Percentiles rank a stretch among this genome's conserved stretches.
These are phyloP conservation scores for Bos javanicus DNA, from an alignment of 2,113 vertebrate genomes.

Conservation along the genomic window DNA sequence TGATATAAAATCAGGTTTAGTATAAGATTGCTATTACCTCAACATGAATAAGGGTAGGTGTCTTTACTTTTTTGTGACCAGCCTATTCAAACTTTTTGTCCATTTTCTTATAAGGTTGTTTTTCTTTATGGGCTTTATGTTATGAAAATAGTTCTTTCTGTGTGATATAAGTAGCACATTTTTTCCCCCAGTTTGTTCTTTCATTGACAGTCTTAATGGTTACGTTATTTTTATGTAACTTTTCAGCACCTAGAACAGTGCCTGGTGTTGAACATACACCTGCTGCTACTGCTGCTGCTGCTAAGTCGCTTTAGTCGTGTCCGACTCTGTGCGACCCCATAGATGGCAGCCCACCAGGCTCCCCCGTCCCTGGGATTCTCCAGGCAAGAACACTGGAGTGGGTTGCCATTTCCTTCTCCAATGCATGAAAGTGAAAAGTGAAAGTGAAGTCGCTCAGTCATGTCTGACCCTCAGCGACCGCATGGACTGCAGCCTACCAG, in stretches of 20 bases:
- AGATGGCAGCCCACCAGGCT: too few relatives aligned
- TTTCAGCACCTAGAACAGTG: background rate
- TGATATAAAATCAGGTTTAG: background rate
- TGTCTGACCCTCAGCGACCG: too few relatives aligned
- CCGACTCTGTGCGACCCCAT: too few relatives aligned
- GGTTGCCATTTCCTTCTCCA: too few relatives aligned
- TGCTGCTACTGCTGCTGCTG: too few relatives aligned
- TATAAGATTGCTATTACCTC: background rate
- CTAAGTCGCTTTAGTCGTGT: too few relatives aligned
- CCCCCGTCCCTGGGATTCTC: too few relatives aligned
- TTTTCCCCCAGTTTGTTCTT: background rate
- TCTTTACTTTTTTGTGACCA: background rate
- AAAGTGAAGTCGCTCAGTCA: too few relatives aligned
- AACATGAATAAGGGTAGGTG: background rate
- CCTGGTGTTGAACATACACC: background rate
- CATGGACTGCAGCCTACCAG: too few relatives aligned
- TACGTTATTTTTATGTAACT: background rate
- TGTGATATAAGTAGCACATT: background rate
- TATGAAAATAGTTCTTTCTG: background rate
- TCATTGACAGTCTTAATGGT: background rate
- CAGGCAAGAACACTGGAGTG: too few relatives aligned
- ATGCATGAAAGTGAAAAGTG: too few relatives aligned
- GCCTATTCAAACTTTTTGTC: background rate
- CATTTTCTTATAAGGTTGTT: background rate
- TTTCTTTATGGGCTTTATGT: background rate